Conservation (phyloP, 1,140 invertebrate species). For the Drosophila parvula region DNA sequence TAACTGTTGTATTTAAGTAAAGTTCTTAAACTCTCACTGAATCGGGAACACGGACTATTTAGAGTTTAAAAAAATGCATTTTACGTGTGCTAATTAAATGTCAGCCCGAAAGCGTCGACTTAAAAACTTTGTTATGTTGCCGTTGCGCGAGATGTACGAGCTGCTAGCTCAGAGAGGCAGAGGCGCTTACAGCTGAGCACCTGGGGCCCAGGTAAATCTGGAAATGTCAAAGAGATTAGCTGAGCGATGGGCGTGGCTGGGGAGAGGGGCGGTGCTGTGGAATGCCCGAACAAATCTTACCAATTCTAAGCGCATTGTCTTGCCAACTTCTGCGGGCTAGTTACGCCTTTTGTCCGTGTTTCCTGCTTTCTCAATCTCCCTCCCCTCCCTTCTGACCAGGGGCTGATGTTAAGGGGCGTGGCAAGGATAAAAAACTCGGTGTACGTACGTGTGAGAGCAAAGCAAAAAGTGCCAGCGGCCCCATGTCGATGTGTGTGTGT, state of each 20-base stretch:
- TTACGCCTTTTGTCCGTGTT: constrained; percentile 56
- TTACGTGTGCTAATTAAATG: constrained; percentile 70
- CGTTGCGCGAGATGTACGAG: constrained; percentile 35
- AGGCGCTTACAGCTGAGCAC: constrained; percentile 34
- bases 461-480: constrained; percentile 66
- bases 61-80: constrained; percentile 24
- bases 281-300: constrained; percentile 75
- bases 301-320: constrained; percentile 80
- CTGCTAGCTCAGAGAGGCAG: constrained; percentile 6
- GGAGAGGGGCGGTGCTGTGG: constrained; percentile 15
- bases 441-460: constrained; percentile 49
- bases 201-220: constrained; percentile 66
- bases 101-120: constrained; percentile 36
- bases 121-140: constrained; percentile 47
- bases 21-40: too few species aligned
- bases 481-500: constrained; percentile 43
- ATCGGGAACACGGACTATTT: too few species aligned
- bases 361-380: constrained; percentile 4
- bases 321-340: constrained; percentile 40
- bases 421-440: constrained; percentile 60
- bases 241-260: constrained; percentile 32
- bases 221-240: constrained; percentile 70
- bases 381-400: constrained; percentile 20
- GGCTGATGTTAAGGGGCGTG: constrained; percentile 39
- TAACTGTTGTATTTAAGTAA: background rate